phyloP scores from a whole-genome alignment of 2,797 vertebrate genomes.

The Geotrypetes seraphini region DNA sequence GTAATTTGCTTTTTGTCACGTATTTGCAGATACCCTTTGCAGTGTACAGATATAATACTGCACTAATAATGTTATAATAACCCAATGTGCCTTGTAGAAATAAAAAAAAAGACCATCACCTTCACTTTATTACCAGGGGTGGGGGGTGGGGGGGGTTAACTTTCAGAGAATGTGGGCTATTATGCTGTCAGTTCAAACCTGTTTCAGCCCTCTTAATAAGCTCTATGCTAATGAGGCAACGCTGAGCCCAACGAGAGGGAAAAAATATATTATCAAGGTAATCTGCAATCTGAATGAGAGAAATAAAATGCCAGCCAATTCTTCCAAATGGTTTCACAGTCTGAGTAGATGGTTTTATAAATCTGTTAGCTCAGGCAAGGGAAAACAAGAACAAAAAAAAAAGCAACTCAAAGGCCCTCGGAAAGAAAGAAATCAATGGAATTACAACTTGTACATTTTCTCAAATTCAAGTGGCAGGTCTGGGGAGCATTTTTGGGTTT shows the following conservation, averaged over 20 bases:
- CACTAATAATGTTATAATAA: constrained; percentile 7
- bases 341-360: constrained; percentile 44
- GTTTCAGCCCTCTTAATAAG: constrained; percentile 43
- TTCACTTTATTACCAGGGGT: too few species aligned
- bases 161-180: constrained; percentile 32
- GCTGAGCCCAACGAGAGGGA: constrained; percentile 34
- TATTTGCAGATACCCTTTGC: constrained; percentile 25
- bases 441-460: constrained; percentile 5
- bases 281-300: constrained; percentile 57
- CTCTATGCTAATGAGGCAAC: constrained; percentile 51
- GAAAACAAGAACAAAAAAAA: constrained; percentile 14
- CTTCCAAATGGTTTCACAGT: constrained; percentile 49
- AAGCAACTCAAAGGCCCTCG: constrained; percentile 9
- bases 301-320: constrained; percentile 68
- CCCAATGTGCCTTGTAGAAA: constrained; percentile 25
- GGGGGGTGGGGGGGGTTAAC: too few species aligned
- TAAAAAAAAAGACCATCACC: constrained; percentile 13
- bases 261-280: constrained; percentile 63
- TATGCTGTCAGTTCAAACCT: constrained; percentile 34
- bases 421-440: not conserved
- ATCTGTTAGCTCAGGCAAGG: constrained; percentile 32
- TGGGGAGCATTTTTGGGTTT: too few species aligned
- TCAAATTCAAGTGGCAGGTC: constrained; percentile 4
- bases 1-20: constrained; percentile 20
- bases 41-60: constrained; percentile 27